Conservation (phyloP, 1,140 invertebrate genomes). For the Neuroterus valhalla region DNA sequence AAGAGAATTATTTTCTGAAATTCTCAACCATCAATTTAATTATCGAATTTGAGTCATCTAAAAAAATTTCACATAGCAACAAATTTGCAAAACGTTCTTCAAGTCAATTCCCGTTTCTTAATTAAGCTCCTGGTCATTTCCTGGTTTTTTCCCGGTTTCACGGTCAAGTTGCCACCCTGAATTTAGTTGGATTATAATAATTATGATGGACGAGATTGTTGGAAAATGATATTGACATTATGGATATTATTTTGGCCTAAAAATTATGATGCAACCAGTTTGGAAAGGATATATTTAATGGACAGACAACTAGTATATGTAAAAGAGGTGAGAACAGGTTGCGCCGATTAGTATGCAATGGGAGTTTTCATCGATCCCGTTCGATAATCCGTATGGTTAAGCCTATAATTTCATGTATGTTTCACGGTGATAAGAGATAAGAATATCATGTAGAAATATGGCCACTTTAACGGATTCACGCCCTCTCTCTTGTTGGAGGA, state of each 20-base stretch:
- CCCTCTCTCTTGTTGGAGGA: neutral
- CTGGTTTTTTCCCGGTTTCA: too few relatives aligned
- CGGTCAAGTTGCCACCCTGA: too few relatives aligned
- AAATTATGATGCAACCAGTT: neutral
- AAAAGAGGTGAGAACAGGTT: conserved; percentile 27
- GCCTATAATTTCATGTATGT: conserved; percentile 17
- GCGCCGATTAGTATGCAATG: conserved; percentile 17
- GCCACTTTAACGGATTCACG: conserved; percentile 10
- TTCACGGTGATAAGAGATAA: conserved; percentile 21
- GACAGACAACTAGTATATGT: neutral
- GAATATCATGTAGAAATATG: conserved; percentile 17
- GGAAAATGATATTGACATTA: neutral
- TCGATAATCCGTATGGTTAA: conserved; percentile 3
- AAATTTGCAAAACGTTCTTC: too few relatives aligned
- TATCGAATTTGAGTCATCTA: too few relatives aligned
- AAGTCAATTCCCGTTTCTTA: too few relatives aligned
- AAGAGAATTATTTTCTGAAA: too few relatives aligned
- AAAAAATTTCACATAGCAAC: too few relatives aligned
- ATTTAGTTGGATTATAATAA: too few relatives aligned
- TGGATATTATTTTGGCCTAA: neutral
- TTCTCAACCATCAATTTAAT: too few relatives aligned
- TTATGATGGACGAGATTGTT: too few relatives aligned
- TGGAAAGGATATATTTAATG: neutral
- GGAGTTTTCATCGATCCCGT: conserved; percentile 11
- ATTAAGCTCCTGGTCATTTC: too few relatives aligned